Percentiles rank a stretch among this genome's conserved stretches.
These are phyloP conservation scores for Oreortyx pictus DNA, from an alignment of 2,797 vertebrate species.

Conservation along the genomic window DNA sequence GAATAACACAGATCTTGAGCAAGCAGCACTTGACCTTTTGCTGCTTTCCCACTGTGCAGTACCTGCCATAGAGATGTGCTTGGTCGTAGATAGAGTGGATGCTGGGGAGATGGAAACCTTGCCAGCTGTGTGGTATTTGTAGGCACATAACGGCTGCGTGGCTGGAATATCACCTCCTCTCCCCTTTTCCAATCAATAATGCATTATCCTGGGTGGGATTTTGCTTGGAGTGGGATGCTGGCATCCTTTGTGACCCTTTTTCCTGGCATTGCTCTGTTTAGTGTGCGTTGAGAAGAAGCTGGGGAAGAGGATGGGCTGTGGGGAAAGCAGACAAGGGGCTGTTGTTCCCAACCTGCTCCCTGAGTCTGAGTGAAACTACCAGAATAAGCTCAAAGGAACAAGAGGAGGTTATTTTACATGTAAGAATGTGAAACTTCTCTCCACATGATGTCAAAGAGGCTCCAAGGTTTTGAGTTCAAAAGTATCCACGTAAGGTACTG, in stretches of 20 bases:
- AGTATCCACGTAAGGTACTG: fast-evolving
- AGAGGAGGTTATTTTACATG: not conserved
- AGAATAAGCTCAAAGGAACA: not conserved
- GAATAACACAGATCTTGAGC: not conserved
- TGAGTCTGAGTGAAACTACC: not conserved
- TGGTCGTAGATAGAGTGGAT: fast-evolving
- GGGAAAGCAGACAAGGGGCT: conserved; percentile 23
- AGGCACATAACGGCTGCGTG: not conserved
- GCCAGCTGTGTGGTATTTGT: not conserved
- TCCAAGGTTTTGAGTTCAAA: not conserved
- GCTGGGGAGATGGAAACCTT: not conserved
- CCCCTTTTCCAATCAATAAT: not conserved
- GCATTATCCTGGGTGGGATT: not conserved
- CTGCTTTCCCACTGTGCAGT: not conserved
- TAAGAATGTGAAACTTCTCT: not conserved
- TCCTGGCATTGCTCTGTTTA: not conserved
- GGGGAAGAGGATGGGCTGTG: not conserved
- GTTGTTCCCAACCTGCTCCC: not conserved
- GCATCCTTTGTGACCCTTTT: not conserved
- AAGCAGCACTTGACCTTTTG: not conserved
- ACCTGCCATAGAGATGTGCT: not conserved
- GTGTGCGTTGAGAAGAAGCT: not conserved
- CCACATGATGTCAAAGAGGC: not conserved
- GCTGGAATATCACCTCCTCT: not conserved
- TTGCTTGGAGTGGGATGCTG: not conserved